A percentile compares a stretch with the other conserved stretches of the same genome.
Evolutionary conservation across 1,140 invertebrate genomes (phyloP).

Genomic region (Lordiphosa stackelbergi): DNA sequence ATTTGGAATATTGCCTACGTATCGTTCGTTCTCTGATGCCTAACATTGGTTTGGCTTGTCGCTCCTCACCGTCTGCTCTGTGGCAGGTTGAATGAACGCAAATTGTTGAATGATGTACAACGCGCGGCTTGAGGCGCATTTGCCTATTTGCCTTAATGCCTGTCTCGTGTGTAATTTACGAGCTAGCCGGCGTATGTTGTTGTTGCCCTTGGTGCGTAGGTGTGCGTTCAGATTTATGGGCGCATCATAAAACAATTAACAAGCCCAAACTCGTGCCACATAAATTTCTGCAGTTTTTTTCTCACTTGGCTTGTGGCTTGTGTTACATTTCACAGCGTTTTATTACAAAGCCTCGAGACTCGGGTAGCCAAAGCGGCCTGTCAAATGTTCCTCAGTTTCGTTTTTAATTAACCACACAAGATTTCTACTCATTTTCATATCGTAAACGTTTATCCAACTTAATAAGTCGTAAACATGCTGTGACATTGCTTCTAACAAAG

Average conservation of each 20-base stretch:
- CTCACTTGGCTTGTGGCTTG: constrained; percentile 34
- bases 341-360: constrained; percentile 38
- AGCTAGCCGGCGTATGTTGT: constrained; percentile 52
- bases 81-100: constrained; percentile 18
- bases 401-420: constrained; percentile 75
- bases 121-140: constrained; percentile 43
- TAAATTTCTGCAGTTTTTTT: constrained; percentile 54
- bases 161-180: constrained; percentile 62
- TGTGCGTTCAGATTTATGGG: constrained; percentile 59
- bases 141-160: constrained; percentile 62
- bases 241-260: constrained; percentile 75
- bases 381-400: constrained; percentile 30
- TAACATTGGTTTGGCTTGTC: constrained; percentile 12
- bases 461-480: constrained; percentile 73
- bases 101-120: constrained; percentile 48
- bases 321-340: constrained; percentile 71
- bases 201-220: constrained; percentile 12
- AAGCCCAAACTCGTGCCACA: constrained; percentile 72
- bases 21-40: constrained; percentile 37
- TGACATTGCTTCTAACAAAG: constrained; percentile 62
- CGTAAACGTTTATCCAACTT: constrained; percentile 76
- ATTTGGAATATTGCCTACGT: constrained; percentile 30
- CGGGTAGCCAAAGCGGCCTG: neutral
- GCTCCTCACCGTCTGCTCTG: neutral
- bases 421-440: constrained; percentile 74